A percentile compares a stretch with the other conserved stretches of the same genome.
These are phyloP conservation scores for Lacerta viridis DNA, from an alignment of 2,797 vertebrate species.

Conservation along the genomic window DNA sequence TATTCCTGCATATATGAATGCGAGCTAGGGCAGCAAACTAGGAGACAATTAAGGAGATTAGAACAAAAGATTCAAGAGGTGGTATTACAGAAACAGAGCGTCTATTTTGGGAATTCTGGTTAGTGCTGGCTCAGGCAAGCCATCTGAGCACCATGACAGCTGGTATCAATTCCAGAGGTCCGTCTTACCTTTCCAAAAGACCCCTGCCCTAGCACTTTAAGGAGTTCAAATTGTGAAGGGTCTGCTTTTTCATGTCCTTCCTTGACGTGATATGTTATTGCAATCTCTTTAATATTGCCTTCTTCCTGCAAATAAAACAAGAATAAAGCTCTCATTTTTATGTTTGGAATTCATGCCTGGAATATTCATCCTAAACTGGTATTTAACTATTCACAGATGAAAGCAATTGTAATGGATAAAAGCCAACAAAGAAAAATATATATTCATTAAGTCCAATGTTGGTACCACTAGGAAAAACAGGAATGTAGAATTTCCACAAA, in stretches of 20 bases:
- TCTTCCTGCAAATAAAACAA: slow-evolving; percentile 81
- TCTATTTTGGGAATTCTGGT: slow-evolving; percentile 3
- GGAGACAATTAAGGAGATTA: background rate
- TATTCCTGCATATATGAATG: background rate
- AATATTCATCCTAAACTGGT: background rate
- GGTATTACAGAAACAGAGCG: slow-evolving; percentile 21
- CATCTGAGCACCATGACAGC: slow-evolving; percentile 18
- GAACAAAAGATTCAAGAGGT: slow-evolving; percentile 41
- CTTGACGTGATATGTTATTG: slow-evolving; percentile 91
- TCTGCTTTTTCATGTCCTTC: slow-evolving; percentile 95
- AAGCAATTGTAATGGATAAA: slow-evolving; percentile 2
- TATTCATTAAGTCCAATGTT: background rate
- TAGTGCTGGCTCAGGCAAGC: background rate
- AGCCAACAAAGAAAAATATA: background rate
- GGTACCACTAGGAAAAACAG: background rate
- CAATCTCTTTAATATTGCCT: slow-evolving; percentile 88
- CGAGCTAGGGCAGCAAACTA: slow-evolving; percentile 5
- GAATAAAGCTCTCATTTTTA: slow-evolving; percentile 32
- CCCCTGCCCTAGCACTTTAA: slow-evolving; percentile 97
- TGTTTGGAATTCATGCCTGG: background rate
- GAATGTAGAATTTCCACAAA: background rate
- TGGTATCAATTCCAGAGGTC: background rate
- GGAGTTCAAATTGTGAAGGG: slow-evolving; percentile 95
- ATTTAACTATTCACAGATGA: slow-evolving; percentile 25
- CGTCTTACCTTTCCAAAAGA: slow-evolving; percentile 88